Conservation (phyloP, 2,888 invertebrate species). For the Creontiades dilutus region DNA sequence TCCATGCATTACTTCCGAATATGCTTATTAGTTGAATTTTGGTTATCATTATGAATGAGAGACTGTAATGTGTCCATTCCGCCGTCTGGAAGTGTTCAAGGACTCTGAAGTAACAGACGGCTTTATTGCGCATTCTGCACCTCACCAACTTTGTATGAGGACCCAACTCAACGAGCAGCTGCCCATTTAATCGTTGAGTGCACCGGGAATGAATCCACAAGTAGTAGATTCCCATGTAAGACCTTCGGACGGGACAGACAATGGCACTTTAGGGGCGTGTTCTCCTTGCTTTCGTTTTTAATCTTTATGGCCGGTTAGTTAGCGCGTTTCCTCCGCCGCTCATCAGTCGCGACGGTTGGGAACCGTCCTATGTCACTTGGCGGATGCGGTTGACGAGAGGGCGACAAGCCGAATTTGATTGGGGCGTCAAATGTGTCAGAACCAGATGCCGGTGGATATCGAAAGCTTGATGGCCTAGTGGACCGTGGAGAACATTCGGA, state of each 20-base stretch:
- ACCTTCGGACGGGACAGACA: not conserved
- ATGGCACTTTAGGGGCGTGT: not conserved
- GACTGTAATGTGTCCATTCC: too few species aligned
- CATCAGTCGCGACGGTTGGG: too few species aligned
- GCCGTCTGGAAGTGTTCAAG: slow-evolving; percentile 1
- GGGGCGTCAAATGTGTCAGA: not conserved
- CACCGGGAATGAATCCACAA: slow-evolving; percentile 5
- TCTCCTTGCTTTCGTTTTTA: not conserved
- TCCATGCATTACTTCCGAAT: too few species aligned
- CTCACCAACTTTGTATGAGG: not conserved
- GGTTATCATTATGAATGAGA: too few species aligned
- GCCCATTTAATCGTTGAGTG: slow-evolving; percentile 2
- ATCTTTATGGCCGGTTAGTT: not conserved
- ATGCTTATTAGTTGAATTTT: too few species aligned
- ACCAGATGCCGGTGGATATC: not conserved
- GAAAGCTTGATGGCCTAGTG: too few species aligned
- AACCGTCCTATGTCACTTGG: not conserved
- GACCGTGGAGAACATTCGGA: too few species aligned
- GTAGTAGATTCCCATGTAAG: not conserved
- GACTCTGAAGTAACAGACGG: not conserved
- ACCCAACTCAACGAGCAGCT: slow-evolving; percentile 1
- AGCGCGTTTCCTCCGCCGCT: too few species aligned
- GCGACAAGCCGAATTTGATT: not conserved
- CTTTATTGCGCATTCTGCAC: not conserved
- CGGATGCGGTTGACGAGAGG: not conserved